Evolutionary conservation across 1,140 invertebrate species (phyloP), one percentile per base, ranked within the genome.

Genomic region (Scaptodrosophila lebanonensis): DNA sequence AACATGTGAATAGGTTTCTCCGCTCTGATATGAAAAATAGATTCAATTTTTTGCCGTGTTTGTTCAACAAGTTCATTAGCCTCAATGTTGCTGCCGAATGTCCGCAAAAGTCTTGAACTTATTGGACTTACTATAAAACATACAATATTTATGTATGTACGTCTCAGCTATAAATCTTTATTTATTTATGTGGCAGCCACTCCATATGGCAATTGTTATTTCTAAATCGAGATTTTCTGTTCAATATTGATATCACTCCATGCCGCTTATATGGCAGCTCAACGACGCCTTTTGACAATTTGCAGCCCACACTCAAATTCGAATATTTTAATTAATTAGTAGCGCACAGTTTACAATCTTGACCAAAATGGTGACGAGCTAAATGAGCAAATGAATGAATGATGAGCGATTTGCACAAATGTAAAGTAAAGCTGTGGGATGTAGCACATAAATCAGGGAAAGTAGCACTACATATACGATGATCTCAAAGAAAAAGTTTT

Each of bases 271-370:
- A 67, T 64, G 61, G 65, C 61, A 49, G 50, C 13, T n/a, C n/a
- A 30, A 54, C 33, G 39, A 67, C 65, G 61, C 65, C 64, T 64
- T 53, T 58, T 48, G 18, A 48, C 43, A 42, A 52, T 67, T 59
- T 60, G 5, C 59, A 29, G 36, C 63, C 63, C 50, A 66, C 63
- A 58, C 47, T 8, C 7, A 29, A 40, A 38, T 61, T 49, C 45
- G 36, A 65, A 65, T 61, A 65, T 61, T 39, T 61, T 61, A 65
- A 65, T 65, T 65, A 61, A 65, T 65, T 63, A 63, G 47, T 48
- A 29, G 42, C 20, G 45, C 27, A 57, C 50, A 16, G 33, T 20
- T 5, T 52, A 52, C 43, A 51, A 48, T 33, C 25, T 52, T 33
- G 36, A 35, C 30, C 45, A 51, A 58, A 57, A 51, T n/a, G 57